phyloP scores from a whole-genome alignment of 2,113 vertebrate genomes.

The Sander lucioperca region DNA sequence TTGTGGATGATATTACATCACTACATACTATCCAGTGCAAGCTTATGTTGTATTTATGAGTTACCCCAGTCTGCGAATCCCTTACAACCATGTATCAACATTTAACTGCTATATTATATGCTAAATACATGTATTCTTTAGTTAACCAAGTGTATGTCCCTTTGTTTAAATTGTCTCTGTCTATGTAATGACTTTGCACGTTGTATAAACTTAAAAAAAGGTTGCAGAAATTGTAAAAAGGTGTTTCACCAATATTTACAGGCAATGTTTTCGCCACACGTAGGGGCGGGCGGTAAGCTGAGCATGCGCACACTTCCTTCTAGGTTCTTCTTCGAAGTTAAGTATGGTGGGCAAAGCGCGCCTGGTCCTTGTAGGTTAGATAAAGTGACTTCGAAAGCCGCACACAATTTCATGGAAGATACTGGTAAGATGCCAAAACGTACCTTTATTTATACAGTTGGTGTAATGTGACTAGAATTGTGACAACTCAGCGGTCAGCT shows the following conservation, averaged over 20 bases:
- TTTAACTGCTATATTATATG: neutral
- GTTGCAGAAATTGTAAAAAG: too few relatives aligned
- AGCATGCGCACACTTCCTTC: slow-evolving; percentile 70
- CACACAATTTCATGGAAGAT: slow-evolving; percentile 73
- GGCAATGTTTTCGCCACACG: too few relatives aligned
- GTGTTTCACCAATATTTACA: too few relatives aligned
- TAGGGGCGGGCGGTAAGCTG: neutral
- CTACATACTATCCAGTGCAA: neutral
- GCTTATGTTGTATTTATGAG: neutral
- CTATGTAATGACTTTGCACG: too few relatives aligned
- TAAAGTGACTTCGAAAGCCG: slow-evolving; percentile 58
- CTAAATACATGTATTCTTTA: too few relatives aligned
- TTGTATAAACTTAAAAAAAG: too few relatives aligned
- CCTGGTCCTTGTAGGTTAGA: slow-evolving; percentile 40
- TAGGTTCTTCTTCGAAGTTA: slow-evolving; percentile 46
- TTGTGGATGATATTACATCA: neutral
- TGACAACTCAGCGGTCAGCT: neutral
- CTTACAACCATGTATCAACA: neutral
- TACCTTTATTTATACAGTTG: fast-evolving
- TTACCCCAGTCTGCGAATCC: neutral
- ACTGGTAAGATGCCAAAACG: slow-evolving; percentile 71
- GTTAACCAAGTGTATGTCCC: too few relatives aligned
- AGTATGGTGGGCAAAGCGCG: slow-evolving; percentile 71
- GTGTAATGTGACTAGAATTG: neutral
- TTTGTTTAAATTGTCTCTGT: too few relatives aligned